A percentile compares a stretch with the other conserved stretches of the same genome.
These are phyloP conservation scores for Polymixis flavicincta DNA, from an alignment of 2,888 invertebrate genomes.

Conservation along the genomic window DNA sequence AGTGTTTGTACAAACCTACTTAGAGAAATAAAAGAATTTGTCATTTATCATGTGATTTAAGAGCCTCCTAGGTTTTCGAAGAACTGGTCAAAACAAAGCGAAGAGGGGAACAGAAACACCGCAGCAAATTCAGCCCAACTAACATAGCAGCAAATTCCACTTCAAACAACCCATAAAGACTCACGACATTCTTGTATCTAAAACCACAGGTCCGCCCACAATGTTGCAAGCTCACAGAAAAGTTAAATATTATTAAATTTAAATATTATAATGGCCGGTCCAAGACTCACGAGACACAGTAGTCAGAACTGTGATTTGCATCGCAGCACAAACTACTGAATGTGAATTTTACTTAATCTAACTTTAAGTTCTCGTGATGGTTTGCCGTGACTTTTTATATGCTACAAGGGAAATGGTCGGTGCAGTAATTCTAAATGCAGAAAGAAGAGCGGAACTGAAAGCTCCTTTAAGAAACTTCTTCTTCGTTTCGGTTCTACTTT, in stretches of 20 bases:
- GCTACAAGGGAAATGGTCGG: slow-evolving; percentile 18
- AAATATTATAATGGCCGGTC: slow-evolving; percentile 71
- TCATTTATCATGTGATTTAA: neutral
- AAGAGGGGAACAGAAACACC: neutral
- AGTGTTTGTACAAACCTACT: no score
- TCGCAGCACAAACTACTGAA: slow-evolving; percentile 64
- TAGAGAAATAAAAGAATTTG: no score
- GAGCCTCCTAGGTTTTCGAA: neutral
- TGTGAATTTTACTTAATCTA: slow-evolving; percentile 65
- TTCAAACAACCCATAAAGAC: slow-evolving; percentile 14
- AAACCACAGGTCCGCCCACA: slow-evolving; percentile 58
- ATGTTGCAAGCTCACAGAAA: slow-evolving; percentile 51
- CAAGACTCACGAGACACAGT: slow-evolving; percentile 66
- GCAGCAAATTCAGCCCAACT: neutral
- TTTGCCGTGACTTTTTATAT: slow-evolving; percentile 41
- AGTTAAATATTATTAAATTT: slow-evolving; percentile 68
- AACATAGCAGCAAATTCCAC: neutral
- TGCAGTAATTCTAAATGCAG: neutral
- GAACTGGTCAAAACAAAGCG: neutral
- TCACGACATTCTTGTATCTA: slow-evolving; percentile 15
- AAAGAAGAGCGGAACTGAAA: neutral
- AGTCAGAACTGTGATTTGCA: slow-evolving; percentile 68
- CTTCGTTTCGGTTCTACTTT: no score
- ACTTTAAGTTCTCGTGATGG: slow-evolving; percentile 45
- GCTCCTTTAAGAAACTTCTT: neutral